phyloP scores from a whole-genome alignment of 37 sponge, comb jelly and placozoan genomes.

The Chondrosia reniformis region DNA sequence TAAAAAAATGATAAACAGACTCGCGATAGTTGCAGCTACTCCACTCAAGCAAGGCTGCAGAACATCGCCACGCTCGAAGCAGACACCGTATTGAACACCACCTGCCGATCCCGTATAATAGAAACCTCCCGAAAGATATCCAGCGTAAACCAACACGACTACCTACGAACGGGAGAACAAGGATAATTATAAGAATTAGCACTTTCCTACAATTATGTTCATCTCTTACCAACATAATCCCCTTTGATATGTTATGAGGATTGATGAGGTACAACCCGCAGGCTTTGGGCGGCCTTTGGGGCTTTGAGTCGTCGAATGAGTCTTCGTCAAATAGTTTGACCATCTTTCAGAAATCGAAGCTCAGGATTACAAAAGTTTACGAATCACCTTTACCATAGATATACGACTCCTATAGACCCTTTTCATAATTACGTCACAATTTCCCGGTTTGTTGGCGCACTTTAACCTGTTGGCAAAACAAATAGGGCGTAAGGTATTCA shows the following conservation, averaged over 20 bases:
- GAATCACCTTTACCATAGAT: too few species aligned
- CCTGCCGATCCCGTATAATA: too few species aligned
- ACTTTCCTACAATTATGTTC: background rate
- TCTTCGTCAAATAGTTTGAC: background rate
- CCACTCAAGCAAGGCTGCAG: background rate
- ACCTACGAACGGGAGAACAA: too few species aligned
- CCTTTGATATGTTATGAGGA: background rate
- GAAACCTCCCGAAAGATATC: too few species aligned
- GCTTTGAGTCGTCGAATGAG: constrained; percentile 5
- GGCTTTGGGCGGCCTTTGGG: background rate
- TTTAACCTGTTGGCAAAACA: constrained; percentile 3
- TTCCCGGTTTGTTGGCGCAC: background rate
- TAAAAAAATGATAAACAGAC: background rate
- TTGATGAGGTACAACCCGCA: constrained; percentile 8
- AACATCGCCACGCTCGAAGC: background rate
- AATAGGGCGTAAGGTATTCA: background rate
- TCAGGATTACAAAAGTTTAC: too few species aligned
- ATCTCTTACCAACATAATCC: background rate
- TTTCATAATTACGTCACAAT: constrained; percentile 14
- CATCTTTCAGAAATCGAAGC: too few species aligned
- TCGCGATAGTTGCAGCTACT: background rate
- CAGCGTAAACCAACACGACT: too few species aligned
- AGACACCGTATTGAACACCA: background rate
- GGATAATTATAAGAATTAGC: too few species aligned
- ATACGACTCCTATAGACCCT: constrained; percentile 3